Conservation (phyloP, 2,797 vertebrate genomes). For the Sparus aurata region DNA sequence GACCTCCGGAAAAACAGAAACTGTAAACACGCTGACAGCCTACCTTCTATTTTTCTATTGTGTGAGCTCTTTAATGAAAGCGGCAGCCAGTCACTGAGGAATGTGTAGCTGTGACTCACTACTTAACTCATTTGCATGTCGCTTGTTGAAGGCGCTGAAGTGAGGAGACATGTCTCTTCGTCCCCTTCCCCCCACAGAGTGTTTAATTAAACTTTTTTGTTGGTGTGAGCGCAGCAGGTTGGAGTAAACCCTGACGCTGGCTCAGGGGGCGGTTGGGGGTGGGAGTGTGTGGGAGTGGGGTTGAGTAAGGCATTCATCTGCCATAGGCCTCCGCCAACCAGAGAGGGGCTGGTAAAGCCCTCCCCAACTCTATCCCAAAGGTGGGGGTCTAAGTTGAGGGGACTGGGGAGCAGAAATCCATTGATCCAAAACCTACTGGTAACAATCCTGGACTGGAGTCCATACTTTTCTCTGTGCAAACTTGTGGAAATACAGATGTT, state of each 20-base stretch:
- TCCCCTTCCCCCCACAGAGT: background rate
- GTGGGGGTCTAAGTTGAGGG: conserved; percentile 39
- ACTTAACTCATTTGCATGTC: conserved; percentile 49
- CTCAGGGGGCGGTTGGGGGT: conserved; percentile 25
- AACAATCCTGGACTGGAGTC: conserved; percentile 70
- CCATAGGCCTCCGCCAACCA: conserved; percentile 53
- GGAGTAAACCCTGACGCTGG: conserved; percentile 61
- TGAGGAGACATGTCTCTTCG: conserved; percentile 19
- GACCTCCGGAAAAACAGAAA: background rate
- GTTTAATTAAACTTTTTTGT: conserved; percentile 77
- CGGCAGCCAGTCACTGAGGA: conserved; percentile 63
- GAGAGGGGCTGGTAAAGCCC: conserved; percentile 65
- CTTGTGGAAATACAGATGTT: no score
- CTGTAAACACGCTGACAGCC: background rate
- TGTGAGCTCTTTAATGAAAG: conserved; percentile 52
- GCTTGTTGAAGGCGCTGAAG: conserved; percentile 33
- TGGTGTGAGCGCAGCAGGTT: conserved; percentile 67
- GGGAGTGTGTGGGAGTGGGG: conserved; percentile 27
- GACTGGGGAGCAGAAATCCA: conserved; percentile 36
- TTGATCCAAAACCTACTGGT: conserved; percentile 56
- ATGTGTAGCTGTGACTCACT: conserved; percentile 64
- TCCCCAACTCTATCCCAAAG: conserved; percentile 41
- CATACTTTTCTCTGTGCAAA: background rate
- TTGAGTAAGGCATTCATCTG: conserved; percentile 58
- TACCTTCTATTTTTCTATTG: conserved; percentile 50